Evolutionary conservation across 2,888 invertebrate species (phyloP).

Genomic region (Tenthredo amoena): DNA sequence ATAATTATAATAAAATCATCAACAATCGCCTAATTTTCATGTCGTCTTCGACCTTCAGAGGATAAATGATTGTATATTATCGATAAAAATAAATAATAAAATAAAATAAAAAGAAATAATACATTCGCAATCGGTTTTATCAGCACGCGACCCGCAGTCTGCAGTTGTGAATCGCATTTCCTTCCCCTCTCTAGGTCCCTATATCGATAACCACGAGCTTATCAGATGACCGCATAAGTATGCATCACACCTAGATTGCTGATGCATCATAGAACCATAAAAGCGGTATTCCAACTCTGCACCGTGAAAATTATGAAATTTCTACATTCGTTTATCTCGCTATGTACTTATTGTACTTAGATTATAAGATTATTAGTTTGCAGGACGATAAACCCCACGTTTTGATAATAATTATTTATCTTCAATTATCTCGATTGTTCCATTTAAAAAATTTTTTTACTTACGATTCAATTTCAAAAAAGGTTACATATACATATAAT

Average conservation of each 20-base stretch:
- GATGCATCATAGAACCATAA: not conserved
- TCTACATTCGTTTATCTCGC: not conserved
- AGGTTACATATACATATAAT: too few species aligned
- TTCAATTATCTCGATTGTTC: too few species aligned
- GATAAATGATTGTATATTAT: not conserved
- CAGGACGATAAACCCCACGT: not conserved
- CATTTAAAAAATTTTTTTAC: not conserved
- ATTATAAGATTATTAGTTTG: not conserved
- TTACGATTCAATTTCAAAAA: not conserved
- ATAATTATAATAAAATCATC: not conserved
- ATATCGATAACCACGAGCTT: not conserved
- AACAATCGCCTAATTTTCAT: not conserved
- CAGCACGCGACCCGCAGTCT: constrained; percentile 1
- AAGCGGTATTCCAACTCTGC: not conserved
- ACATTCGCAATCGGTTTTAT: not conserved
- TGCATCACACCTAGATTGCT: not conserved
- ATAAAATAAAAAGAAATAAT: not conserved
- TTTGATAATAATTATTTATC: not conserved
- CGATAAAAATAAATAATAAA: not conserved
- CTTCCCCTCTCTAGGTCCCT: not conserved
- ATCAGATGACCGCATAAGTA: not conserved
- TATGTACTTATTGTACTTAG: not conserved
- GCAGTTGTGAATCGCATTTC: constrained; percentile 8
- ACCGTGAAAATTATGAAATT: not conserved
- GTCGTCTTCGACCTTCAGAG: not conserved